Conservation (phyloP, 2,113 vertebrate genomes). For the Siphamia tubifer region DNA sequence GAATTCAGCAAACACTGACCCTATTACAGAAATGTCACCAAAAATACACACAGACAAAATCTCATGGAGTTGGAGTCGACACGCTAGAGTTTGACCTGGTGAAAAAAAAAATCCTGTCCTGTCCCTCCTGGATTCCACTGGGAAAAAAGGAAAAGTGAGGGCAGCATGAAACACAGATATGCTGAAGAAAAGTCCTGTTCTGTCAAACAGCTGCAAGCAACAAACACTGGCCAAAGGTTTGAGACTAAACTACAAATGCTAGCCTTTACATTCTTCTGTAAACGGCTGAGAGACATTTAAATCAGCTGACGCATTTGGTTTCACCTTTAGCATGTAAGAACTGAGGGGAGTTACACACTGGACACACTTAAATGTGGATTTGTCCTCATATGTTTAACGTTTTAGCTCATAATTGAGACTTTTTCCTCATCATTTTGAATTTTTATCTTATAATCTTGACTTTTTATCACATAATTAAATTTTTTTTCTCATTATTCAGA, state of each 20-base stretch:
- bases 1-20: neutral
- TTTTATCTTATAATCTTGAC: too few species aligned
- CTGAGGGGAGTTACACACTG: too few species aligned
- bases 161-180: conserved; percentile 43
- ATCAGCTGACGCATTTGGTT: conserved; percentile 53
- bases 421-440: too few species aligned
- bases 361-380: too few species aligned
- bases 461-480: too few species aligned
- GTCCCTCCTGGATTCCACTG: neutral
- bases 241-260: conserved; percentile 15
- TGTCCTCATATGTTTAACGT: too few species aligned
- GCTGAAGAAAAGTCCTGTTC: conserved; percentile 60
- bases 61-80: conserved; percentile 17
- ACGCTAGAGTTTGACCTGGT: conserved; percentile 32
- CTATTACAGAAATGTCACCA: conserved; percentile 23
- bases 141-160: neutral
- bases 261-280: conserved; percentile 54
- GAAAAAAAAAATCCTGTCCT: conserved; percentile 24
- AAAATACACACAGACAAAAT: conserved; percentile 1
- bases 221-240: conserved; percentile 36
- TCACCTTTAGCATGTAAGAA: conserved; percentile 40
- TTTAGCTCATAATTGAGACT: too few species aligned
- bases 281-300: conserved; percentile 69
- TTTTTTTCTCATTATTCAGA: too few species aligned
- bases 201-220: conserved; percentile 64